Percentiles rank a stretch among this genome's conserved stretches.
phyloP scores from a whole-genome alignment of 2,888 invertebrate species.

The Tetropium fuscum region DNA sequence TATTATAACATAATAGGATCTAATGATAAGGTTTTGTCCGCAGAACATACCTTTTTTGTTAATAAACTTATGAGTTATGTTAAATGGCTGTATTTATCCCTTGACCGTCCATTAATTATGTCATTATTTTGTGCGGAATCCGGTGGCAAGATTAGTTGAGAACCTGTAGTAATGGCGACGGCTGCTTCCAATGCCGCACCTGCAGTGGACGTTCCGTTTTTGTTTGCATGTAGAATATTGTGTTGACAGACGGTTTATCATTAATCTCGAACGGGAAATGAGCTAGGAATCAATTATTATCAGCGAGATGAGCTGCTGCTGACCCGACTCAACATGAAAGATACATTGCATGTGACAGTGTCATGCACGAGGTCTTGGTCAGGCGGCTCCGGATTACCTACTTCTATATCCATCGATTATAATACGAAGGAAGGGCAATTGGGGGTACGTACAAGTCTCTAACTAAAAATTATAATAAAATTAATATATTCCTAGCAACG shows the following conservation, averaged over 20 bases:
- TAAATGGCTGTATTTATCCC: constrained; percentile 29
- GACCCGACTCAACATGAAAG: constrained; percentile 34
- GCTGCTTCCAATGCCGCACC: constrained; percentile 41
- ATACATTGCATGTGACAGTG: constrained; percentile 31
- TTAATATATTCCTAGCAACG: too few relatives aligned
- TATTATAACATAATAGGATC: constrained; percentile 40
- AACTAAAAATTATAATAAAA: too few relatives aligned
- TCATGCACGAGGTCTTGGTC: constrained; percentile 5
- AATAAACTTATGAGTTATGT: constrained; percentile 36
- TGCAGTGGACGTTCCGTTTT: constrained; percentile 55
- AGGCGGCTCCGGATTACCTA: background rate
- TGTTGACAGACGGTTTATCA: constrained; percentile 58
- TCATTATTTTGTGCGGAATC: constrained; percentile 15
- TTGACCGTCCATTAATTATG: constrained; percentile 26
- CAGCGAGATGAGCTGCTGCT: constrained; percentile 45
- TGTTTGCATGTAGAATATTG: constrained; percentile 59
- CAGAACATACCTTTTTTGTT: constrained; percentile 35
- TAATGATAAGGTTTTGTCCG: constrained; percentile 40
- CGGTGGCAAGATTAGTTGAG: constrained; percentile 6
- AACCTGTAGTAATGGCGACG: constrained; percentile 9
- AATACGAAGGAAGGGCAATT: background rate
- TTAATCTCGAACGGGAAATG: constrained; percentile 58
- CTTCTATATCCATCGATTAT: background rate
- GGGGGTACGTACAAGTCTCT: too few relatives aligned
- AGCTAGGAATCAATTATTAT: constrained; percentile 57